Conservation (phyloP, 2,797 vertebrate genomes). For the Scomberomorus guttatus region DNA sequence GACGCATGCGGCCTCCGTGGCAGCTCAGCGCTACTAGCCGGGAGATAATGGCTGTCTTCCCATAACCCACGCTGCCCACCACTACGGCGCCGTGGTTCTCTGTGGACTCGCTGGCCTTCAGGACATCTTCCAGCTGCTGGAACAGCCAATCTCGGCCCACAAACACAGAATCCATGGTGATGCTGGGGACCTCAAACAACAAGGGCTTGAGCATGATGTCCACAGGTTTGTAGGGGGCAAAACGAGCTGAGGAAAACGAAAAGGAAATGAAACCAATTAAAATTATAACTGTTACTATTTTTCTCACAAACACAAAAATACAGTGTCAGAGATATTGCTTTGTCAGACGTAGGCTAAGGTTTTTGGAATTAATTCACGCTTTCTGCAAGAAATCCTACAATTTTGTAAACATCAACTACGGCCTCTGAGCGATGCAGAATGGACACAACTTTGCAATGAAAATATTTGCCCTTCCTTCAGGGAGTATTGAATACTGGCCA, state of each 20-base stretch:
- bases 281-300: not conserved
- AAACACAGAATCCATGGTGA: slow-evolving; percentile 98
- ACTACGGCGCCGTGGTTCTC: slow-evolving; percentile 90
- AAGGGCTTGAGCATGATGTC: slow-evolving; percentile 98
- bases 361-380: not conserved
- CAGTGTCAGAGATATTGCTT: not conserved
- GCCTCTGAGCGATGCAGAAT: slow-evolving; percentile 5
- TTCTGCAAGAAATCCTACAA: not conserved
- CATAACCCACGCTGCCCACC: slow-evolving; percentile 95
- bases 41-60: slow-evolving; percentile 96
- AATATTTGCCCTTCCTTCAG: not conserved
- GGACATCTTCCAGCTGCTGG: slow-evolving; percentile 89
- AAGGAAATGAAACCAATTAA: not conserved
- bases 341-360: not conserved
- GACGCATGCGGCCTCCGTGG: slow-evolving; percentile 97
- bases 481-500: not conserved
- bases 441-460: too few relatives aligned
- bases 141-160: slow-evolving; percentile 98
- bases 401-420: not conserved
- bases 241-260: slow-evolving; percentile 85
- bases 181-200: slow-evolving; percentile 98
- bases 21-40: slow-evolving; percentile 97
- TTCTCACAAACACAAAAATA: slow-evolving; percentile 2
- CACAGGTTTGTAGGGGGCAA: slow-evolving; percentile 95
- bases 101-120: slow-evolving; percentile 83